Conservation (phyloP, 2,888 invertebrate genomes). For the Sphinx pinastri region DNA sequence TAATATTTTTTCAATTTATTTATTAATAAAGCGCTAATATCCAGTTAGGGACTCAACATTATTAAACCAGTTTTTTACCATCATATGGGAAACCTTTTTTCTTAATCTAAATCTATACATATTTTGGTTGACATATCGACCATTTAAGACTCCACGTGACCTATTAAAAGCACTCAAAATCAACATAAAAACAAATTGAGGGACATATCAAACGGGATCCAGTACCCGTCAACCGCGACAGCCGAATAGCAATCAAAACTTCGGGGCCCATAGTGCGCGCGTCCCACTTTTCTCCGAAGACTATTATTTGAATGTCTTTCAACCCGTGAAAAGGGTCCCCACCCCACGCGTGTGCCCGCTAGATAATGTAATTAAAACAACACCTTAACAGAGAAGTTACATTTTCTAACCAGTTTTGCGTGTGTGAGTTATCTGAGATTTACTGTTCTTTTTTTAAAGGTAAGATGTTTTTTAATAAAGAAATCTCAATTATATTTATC, state of each 20-base stretch:
- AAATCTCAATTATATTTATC: too few species aligned
- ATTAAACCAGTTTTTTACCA: too few species aligned
- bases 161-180: conserved; percentile 7
- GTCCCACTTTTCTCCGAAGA: conserved; percentile 69
- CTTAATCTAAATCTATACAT: too few species aligned
- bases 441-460: background rate
- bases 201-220: conserved; percentile 51
- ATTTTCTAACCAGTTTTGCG: conserved; percentile 63
- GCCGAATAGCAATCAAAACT: conserved; percentile 79
- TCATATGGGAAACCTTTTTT: too few species aligned
- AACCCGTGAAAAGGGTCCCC: conserved; percentile 80
- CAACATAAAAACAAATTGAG: conserved; percentile 29
- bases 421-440: conserved; percentile 18
- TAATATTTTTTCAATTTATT: too few species aligned
- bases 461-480: too few species aligned
- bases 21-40: too few species aligned
- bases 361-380: conserved; percentile 85
- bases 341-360: conserved; percentile 70
- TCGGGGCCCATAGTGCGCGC: conserved; percentile 46
- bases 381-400: conserved; percentile 76
- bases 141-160: too few species aligned
- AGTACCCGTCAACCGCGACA: conserved; percentile 72
- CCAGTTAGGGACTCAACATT: too few species aligned
- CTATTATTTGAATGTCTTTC: conserved; percentile 83
- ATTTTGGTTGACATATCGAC: too few species aligned